A percentile compares a stretch with the other conserved stretches of the same genome.
phyloP scores from a whole-genome alignment of 2,888 invertebrate genomes.

The Melinaea marsaeus region DNA sequence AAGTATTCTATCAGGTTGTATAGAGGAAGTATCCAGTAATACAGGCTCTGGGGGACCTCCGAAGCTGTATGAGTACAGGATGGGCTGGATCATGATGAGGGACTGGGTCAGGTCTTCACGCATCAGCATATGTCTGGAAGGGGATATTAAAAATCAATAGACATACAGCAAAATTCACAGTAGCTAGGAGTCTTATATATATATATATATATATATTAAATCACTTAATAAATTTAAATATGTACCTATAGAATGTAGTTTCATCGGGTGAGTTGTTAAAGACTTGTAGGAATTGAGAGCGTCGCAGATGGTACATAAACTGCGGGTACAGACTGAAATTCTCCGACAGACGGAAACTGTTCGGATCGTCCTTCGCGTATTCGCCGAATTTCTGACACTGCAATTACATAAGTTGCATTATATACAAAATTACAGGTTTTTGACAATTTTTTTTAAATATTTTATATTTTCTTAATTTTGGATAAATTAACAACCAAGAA shows the following conservation, averaged over 20 bases:
- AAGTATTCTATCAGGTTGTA: slow-evolving; percentile 97
- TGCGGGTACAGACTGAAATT: slow-evolving; percentile 99
- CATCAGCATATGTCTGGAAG: slow-evolving; percentile 93
- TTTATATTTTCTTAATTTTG: not conserved
- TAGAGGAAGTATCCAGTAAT: slow-evolving; percentile 96
- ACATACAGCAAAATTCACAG: not conserved
- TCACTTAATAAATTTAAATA: not conserved
- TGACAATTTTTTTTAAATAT: not conserved
- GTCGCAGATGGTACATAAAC: slow-evolving; percentile 99
- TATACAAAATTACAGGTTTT: not conserved
- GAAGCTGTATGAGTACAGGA: slow-evolving; percentile 98
- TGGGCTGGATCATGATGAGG: slow-evolving; percentile 99
- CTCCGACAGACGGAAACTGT: slow-evolving; percentile 95
- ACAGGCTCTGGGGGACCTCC: slow-evolving; percentile 98
- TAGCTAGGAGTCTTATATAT: not conserved
- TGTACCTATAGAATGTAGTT: slow-evolving; percentile 96
- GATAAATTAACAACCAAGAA: no score
- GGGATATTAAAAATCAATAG: not conserved
- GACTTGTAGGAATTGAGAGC: slow-evolving; percentile 99
- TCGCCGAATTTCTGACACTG: slow-evolving; percentile 99
- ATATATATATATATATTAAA: not conserved
- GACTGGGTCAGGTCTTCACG: slow-evolving; percentile 98
- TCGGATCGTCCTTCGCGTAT: slow-evolving; percentile 97
- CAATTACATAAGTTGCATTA: slow-evolving; percentile 37
- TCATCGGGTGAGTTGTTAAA: slow-evolving; percentile 99